phyloP scores from a whole-genome alignment of 2,888 invertebrate species.

The Eristalis pertinax region DNA sequence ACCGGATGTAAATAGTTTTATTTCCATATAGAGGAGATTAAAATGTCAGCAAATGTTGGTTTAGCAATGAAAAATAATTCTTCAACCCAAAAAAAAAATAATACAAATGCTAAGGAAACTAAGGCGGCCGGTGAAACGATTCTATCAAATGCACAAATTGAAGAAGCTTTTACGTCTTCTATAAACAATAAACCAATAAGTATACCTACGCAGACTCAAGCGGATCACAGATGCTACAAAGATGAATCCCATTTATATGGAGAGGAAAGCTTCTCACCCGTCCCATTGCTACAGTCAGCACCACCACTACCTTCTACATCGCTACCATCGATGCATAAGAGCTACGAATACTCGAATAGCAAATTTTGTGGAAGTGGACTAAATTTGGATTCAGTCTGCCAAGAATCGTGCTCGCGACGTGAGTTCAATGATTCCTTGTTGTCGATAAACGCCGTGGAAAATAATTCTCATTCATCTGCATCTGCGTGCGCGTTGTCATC shows the following conservation, averaged over 20 bases:
- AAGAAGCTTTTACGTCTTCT: constrained; percentile 31
- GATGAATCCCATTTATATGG: constrained; percentile 13
- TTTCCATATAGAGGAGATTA: background rate
- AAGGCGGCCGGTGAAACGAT: background rate
- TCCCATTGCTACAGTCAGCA: constrained; percentile 9
- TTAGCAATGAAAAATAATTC: constrained; percentile 7
- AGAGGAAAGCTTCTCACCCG: constrained; percentile 27
- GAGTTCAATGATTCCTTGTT: constrained; percentile 50
- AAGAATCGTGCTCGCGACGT: constrained; percentile 56
- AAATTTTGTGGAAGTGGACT: constrained; percentile 33
- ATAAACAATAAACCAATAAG: constrained; percentile 19
- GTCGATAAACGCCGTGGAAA: constrained; percentile 32
- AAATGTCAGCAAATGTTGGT: constrained; percentile 26
- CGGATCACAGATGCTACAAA: constrained; percentile 26
- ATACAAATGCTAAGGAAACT: constrained; percentile 11
- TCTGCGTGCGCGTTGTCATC: constrained; percentile 46
- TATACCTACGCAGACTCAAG: constrained; percentile 32
- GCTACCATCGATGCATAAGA: constrained; percentile 25
- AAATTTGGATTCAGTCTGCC: constrained; percentile 57
- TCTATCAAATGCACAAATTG: constrained; percentile 12
- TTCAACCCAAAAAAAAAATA: background rate
- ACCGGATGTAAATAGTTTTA: background rate
- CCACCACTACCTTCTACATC: constrained; percentile 21
- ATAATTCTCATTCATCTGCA: constrained; percentile 39
- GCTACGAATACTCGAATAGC: constrained; percentile 28